Base-by-base conservation (phyloP, 2,888 invertebrate species). In the Hesperia comma region DNA sequence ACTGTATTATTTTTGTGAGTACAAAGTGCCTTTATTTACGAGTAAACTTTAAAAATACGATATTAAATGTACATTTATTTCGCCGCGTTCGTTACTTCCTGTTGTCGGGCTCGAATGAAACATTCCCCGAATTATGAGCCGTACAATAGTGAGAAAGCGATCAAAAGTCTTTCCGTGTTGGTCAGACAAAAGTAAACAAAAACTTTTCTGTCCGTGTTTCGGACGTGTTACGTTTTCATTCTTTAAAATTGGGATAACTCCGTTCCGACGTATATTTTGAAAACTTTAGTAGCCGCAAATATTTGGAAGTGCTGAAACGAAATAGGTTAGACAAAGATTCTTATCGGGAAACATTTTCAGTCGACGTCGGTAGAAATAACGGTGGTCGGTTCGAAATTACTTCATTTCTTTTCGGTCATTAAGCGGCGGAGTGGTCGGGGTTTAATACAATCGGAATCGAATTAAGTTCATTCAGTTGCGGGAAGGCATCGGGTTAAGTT, bases 371-470 rank as follows among this genome's bases (percentile, higher is more conserved):
- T 64, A 19, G 43, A 49, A 57, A 58, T 58, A 55, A 61, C 54
- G 54, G 55, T 67, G 12, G 37, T 61, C 61, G 46, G 54, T 67
- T 55, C 55, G 54, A 49, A 61, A 67, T 67, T 60, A 67, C 61
- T 67, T 67, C 61, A 67, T 79, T 79, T 82, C 81, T 87, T 86
- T 85, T 80, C 81, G 85, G 81, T 83, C 85, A 88, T 90, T 90
- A 90, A 86, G 84, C 83, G 84, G 79, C 81, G 82, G 79, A 82
- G 82, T 82, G 85, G 86, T 85, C 81, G 83, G 83, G 86, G 85
- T 86, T 88, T 85, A 89, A 89, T 88, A 90, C 90, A 90, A 90
- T 90, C 82, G 89, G 83, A 89, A 90, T 90, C 87, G 85, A 91
- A 92, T 91, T 90, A 89, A 90, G 87, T 88, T 87, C 84, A 87